Evolutionary conservation across 2,113 vertebrate species (phyloP), one percentile per base, ranked within the genome.

Genomic region (Catharus minimus): DNA sequence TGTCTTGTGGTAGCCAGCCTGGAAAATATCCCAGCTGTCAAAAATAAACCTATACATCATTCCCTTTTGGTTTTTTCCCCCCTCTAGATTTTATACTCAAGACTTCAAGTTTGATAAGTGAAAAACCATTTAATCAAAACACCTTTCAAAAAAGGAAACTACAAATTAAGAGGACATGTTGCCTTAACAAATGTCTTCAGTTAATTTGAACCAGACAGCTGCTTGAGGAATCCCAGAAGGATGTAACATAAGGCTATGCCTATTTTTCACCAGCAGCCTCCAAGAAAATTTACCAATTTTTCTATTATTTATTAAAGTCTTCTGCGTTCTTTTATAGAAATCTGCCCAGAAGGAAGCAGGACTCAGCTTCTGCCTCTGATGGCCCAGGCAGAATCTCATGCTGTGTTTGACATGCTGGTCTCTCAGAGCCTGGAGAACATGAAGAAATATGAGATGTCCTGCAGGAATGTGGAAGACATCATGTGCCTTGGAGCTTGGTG

Each of bases 361-460:
- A 41, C 23, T 76, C 55, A 69, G 41, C 36, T 39, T 74, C 50
- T 68, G 49, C 32, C 62, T 85, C 60, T 1, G 2, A 64, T 2
- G 5, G 39, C n/a, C n/a, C 65, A n/a, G 83, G 53, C 36, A 78
- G 77, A 60, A 69, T 64, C 0, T 2, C 0, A 0, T 81, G 83
- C 61, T 14, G 41, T 46, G 61, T 64, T 77, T 90, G 86, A 90
- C 49, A 33, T 1, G 0, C 14, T 56, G 41, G 41, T 79, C 43
- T 76, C 43, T 66, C 65, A 15, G 67, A 92, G 86, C 47, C 84
- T 87, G 86, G 74, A 79, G 89, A 94, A 92, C 41, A 49, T n/a
- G 53, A 44, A 49, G 86, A 92, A 82, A 90, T 75, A 65, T 10
- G 74, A 93, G 61, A 92, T 72, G 38, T 79, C 77, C 77, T 90